Conservation (phyloP, 2,888 invertebrate genomes). For the Dexiosoma caninum region DNA sequence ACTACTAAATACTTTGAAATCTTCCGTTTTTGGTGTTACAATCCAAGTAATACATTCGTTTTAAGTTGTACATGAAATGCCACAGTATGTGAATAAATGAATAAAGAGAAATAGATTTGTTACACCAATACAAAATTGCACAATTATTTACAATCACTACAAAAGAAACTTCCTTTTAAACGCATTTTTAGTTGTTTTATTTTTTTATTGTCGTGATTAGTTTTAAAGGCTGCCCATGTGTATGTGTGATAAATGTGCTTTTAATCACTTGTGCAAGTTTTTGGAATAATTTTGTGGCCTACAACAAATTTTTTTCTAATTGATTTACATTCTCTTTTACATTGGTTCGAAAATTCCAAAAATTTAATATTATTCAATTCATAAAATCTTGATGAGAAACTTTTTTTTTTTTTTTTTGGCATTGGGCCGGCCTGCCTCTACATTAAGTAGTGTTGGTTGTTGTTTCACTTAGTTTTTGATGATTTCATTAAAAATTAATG, state of each 20-base stretch:
- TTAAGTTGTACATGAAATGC: not conserved
- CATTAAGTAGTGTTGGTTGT: too few relatives aligned
- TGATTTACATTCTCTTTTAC: not conserved
- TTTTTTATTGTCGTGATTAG: conserved; percentile 22
- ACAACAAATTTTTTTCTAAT: not conserved
- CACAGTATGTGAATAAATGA: conserved; percentile 35
- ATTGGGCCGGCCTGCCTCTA: too few relatives aligned
- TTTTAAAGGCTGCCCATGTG: conserved; percentile 11
- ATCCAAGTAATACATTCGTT: conserved; percentile 38
- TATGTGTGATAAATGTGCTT: conserved; percentile 17
- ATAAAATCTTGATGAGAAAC: not conserved
- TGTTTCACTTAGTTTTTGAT: too few relatives aligned
- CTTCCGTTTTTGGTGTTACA: conserved; percentile 57
- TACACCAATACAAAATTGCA: conserved; percentile 20
- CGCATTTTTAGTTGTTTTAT: conserved; percentile 1
- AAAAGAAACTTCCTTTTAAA: conserved; percentile 36
- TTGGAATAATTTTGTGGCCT: conserved; percentile 25
- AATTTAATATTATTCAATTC: too few relatives aligned
- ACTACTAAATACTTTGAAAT: conserved; percentile 57
- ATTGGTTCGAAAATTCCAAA: not conserved
- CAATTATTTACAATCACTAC: conserved; percentile 13
- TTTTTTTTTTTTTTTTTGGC: not conserved
- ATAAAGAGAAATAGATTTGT: conserved; percentile 38
- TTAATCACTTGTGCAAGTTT: conserved; percentile 32
- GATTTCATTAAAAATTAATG: not conserved